Evolutionary conservation across 1,140 invertebrate species (phyloP), one percentile per base, ranked within the genome.

Genomic region (Caenorhabditis tropicalis): DNA sequence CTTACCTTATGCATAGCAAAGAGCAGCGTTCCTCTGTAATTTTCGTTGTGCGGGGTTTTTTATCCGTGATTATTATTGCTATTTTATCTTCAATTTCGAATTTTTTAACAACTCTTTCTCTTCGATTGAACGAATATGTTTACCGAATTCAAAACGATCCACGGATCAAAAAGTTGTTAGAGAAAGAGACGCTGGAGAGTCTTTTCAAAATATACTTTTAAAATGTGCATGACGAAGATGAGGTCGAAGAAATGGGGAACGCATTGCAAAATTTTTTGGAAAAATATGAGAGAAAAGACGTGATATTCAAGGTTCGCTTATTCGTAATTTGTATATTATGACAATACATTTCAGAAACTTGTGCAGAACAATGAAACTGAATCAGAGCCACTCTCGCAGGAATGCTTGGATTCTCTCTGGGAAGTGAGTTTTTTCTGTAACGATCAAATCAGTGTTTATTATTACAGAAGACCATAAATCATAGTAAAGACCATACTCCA

Each of bases 401-500:
- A 70, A 70, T 29, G 60, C 29, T 43, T 70, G 60, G 31, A 70
- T n/a, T 70, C 29, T 5, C 21, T 70, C 10, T 70, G 60, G 9
- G 60, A 70, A 33, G 60, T 70, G 31, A 70, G 60, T 70, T n/a
- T 15, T 70, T 70, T 70, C 31, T 70, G 29, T 27, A 70, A 70
- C 60, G 19, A 70, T 70, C 31, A 70, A 70, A 70, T 29, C 27
- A 70, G 12, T 70, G 31, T 70, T 70, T 70, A 70, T 70, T 70
- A 70, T 70, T 70, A 29, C 60, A 70, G 60, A 70, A 70, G 9
- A 70, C 27, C 24, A 29, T 29, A 1, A 70, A 70, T n/a, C 29
- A 9, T 10, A 27, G 27, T 19, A 9, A 27, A 33, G 21, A 33
- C 12, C 60, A 70, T 27, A 70, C 60, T 70, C 60, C 60, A 27